Evolutionary conservation across 2,888 invertebrate species (phyloP).

Genomic region (Eilema griseolum): DNA sequence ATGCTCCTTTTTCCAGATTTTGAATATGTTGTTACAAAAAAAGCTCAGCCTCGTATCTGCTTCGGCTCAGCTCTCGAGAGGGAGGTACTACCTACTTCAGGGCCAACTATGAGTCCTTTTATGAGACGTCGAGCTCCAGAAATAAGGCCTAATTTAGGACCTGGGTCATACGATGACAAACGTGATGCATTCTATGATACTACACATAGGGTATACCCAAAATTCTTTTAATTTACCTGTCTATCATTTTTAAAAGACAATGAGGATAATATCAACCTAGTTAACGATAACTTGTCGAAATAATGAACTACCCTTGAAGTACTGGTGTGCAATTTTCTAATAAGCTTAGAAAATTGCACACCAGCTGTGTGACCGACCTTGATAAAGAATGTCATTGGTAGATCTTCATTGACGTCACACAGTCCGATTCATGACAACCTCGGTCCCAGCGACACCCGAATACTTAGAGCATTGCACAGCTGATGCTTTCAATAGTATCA

Average conservation of each 20-base stretch:
- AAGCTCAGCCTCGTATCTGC: slow-evolving; percentile 76
- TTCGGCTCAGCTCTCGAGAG: slow-evolving; percentile 83
- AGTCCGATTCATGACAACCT: too few relatives aligned
- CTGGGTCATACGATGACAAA: slow-evolving; percentile 66
- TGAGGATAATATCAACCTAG: neutral
- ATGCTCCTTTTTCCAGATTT: slow-evolving; percentile 72
- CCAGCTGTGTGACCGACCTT: too few relatives aligned
- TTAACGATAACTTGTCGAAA: neutral
- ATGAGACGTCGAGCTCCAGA: slow-evolving; percentile 77
- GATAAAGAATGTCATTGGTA: too few relatives aligned
- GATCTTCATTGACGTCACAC: too few relatives aligned
- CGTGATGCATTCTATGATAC: slow-evolving; percentile 74
- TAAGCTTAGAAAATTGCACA: too few relatives aligned
- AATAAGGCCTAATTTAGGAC: slow-evolving; percentile 66
- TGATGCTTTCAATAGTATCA: too few relatives aligned
- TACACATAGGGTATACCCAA: slow-evolving; percentile 64
- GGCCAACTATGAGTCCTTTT: slow-evolving; percentile 77
- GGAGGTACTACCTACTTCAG: slow-evolving; percentile 76
- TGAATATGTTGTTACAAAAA: slow-evolving; percentile 85
- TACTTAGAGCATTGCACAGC: too few relatives aligned
- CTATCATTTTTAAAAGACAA: neutral
- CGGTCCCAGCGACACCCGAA: too few relatives aligned
- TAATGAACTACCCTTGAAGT: too few relatives aligned
- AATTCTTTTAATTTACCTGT: too few relatives aligned
- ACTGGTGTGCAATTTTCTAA: too few relatives aligned